phyloP scores from a whole-genome alignment of 1,140 invertebrate genomes.

The Psix sp. region DNA sequence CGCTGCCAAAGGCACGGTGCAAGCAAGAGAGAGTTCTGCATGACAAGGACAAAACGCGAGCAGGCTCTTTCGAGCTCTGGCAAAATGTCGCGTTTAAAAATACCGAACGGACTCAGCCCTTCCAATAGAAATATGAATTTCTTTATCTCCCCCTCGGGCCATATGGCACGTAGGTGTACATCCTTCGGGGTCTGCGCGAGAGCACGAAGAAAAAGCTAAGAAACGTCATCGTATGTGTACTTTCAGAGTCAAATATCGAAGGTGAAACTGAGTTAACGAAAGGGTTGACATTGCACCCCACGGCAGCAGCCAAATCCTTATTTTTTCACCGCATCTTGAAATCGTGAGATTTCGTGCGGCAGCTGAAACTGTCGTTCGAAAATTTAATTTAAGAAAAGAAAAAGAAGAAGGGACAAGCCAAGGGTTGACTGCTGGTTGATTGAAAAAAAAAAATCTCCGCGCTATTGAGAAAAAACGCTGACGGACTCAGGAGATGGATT shows the following conservation, averaged over 20 bases:
- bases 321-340: constrained; percentile 50
- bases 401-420: constrained; percentile 1
- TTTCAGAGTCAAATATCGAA: constrained; percentile 56
- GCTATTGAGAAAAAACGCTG: too few species aligned
- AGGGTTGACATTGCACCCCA: constrained; percentile 54
- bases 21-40: constrained; percentile 12
- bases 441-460: constrained; percentile 10
- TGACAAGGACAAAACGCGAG: constrained; percentile 13
- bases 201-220: constrained; percentile 59
- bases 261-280: constrained; percentile 41
- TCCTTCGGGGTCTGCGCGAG: constrained; percentile 57
- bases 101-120: constrained; percentile 63
- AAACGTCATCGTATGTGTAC: constrained; percentile 52
- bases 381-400: constrained; percentile 53
- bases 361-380: constrained; percentile 32
- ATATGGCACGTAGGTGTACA: constrained; percentile 67
- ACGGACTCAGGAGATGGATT: constrained; percentile 4
- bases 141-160: constrained; percentile 65
- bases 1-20: constrained; percentile 28
- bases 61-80: constrained; percentile 46
- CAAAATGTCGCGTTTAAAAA: constrained; percentile 65
- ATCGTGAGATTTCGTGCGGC: constrained; percentile 45
- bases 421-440: constrained; percentile 42
- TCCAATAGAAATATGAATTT: constrained; percentile 73
- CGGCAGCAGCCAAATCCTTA: constrained; percentile 27